Evolutionary conservation across 2,888 invertebrate genomes (phyloP), one percentile per base, ranked within the genome.

Genomic region (Auanema freiburgensis): DNA sequence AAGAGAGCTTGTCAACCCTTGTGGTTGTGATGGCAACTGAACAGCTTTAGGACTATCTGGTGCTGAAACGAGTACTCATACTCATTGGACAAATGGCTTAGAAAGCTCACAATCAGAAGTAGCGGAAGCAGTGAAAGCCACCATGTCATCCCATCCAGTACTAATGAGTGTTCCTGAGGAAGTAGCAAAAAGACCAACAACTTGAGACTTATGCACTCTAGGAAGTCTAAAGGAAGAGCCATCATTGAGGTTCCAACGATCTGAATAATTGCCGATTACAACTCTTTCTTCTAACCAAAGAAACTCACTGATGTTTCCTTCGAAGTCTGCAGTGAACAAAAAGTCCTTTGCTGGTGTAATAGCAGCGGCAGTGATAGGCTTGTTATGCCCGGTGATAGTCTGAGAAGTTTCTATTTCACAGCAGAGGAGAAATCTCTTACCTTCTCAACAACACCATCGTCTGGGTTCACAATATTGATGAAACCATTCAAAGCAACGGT

Each of bases 401-500:
- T 72, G 50, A 33, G 44, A 57, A 56, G 6, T 40, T n/a, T 24
- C 40, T 54, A 25, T 11, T 24, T 54, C 14, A 54, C 12, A 14
- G 14, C n/a, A n/a, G n/a, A n/a, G n/a, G n/a, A n/a, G n/a, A n/a
- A n/a, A n/a, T n/a, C n/a, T n/a, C n/a, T 18, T 11, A 65, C 70
- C 87, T 93, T 94, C 65, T 95, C 84, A 0, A 94, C 93, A 81
- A 89, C 90, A 55, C 88, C 86, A 0, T 95, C 92, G 86, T 92
- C 90, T 8, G 91, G 88, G 84, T 97, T 93, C 77, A 97, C 86
- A 85, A 94, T 97, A 86, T 90, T 93, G 83, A 98, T 92, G 82
- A 92, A 92, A 0, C 98, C 98, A 72, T 92, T 92, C n/a, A 97
- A 87, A 0, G 95, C 94, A 2, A 98, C 92, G 0, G 93, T 90